Evolutionary conservation across 2,113 vertebrate species (phyloP).

Genomic region (Eudyptes chrysolophus): DNA sequence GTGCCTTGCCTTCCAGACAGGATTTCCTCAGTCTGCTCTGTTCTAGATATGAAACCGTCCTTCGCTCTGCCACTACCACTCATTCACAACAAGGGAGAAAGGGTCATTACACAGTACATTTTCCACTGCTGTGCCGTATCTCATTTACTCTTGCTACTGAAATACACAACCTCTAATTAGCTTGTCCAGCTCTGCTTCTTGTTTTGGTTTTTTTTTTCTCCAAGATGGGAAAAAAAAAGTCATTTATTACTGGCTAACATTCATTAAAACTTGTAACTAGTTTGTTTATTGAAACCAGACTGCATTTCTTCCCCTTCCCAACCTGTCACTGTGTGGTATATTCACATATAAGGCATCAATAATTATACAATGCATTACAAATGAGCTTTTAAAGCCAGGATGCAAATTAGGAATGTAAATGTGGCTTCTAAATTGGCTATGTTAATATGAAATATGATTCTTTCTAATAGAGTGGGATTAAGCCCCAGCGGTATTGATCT

Average conservation of each 20-base stretch:
- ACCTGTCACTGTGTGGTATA: slow-evolving; percentile 5
- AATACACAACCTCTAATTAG: slow-evolving; percentile 45
- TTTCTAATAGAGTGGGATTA: slow-evolving; percentile 68
- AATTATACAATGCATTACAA: slow-evolving; percentile 68
- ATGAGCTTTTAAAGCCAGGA: slow-evolving; percentile 66
- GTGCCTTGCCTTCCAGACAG: slow-evolving; percentile 40
- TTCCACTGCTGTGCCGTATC: slow-evolving; percentile 11
- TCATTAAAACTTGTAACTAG: slow-evolving; percentile 57
- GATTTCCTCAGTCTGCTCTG: slow-evolving; percentile 29
- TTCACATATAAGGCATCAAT: slow-evolving; percentile 21
- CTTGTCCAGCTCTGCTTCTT: neutral
- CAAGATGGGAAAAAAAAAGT: neutral
- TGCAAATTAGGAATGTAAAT: slow-evolving; percentile 75
- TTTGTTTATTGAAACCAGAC: slow-evolving; percentile 50
- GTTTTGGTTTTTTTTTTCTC: neutral
- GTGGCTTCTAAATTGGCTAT: slow-evolving; percentile 60
- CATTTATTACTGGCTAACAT: slow-evolving; percentile 18
- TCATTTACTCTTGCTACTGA: slow-evolving; percentile 52
- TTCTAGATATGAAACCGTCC: slow-evolving; percentile 12
- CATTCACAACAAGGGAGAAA: slow-evolving; percentile 33
- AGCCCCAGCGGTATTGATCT: slow-evolving; percentile 74
- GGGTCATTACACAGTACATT: neutral
- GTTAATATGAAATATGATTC: slow-evolving; percentile 69
- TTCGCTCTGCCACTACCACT: slow-evolving; percentile 9
- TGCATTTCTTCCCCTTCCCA: neutral